Conservation (phyloP, 1,140 invertebrate species). For the Halyomorpha halys region DNA sequence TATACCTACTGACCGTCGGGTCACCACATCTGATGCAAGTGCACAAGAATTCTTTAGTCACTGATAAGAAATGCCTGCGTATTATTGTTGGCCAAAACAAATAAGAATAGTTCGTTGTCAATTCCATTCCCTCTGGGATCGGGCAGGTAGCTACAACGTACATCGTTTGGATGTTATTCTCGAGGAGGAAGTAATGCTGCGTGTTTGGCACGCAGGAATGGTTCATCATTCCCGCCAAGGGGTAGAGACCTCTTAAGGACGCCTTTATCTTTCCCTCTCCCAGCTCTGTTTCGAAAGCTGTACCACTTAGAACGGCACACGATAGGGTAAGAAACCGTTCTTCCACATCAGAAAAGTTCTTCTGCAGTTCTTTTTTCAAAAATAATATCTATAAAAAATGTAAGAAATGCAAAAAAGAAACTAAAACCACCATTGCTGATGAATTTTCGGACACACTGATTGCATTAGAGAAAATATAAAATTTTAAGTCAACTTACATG, state of each 20-base stretch:
- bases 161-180: constrained; percentile 45
- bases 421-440: too few species aligned
- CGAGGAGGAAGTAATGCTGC: constrained; percentile 48
- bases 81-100: constrained; percentile 59
- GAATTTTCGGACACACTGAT: too few species aligned
- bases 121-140: constrained; percentile 53
- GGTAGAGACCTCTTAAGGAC: constrained; percentile 57
- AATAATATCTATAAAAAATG: not conserved
- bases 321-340: constrained; percentile 47
- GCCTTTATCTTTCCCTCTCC: constrained; percentile 30
- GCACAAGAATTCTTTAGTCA: constrained; percentile 66
- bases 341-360: constrained; percentile 46
- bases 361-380: constrained; percentile 30
- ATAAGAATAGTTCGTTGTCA: constrained; percentile 61
- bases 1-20: constrained; percentile 37
- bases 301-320: constrained; percentile 56
- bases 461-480: too few species aligned
- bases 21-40: constrained; percentile 58
- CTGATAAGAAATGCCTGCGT: constrained; percentile 50
- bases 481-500: too few species aligned
- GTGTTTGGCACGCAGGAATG: constrained; percentile 67
- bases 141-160: constrained; percentile 48
- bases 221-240: constrained; percentile 59
- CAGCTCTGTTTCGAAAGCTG: constrained; percentile 52
- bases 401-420: too few species aligned